Conservation (phyloP, 2,888 invertebrate species). For the Parnassius smintheus region DNA sequence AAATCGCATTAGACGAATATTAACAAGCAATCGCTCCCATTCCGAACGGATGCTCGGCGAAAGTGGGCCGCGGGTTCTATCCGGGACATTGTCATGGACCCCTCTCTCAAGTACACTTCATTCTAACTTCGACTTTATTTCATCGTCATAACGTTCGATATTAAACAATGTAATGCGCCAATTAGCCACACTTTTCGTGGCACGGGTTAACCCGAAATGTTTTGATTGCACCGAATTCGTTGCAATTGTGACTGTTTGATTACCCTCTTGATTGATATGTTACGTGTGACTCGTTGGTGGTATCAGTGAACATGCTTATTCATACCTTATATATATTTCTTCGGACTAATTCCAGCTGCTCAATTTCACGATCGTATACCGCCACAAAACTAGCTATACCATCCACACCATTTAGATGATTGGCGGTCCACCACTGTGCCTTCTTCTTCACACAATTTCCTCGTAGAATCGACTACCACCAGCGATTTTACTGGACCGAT, state of each 20-base stretch:
- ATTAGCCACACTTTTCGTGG: constrained; percentile 34
- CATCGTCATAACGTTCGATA: neutral
- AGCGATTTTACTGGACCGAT: too few relatives aligned
- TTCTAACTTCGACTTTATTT: constrained; percentile 3
- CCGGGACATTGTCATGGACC: constrained; percentile 33
- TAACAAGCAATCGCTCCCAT: constrained; percentile 52
- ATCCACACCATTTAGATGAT: too few relatives aligned
- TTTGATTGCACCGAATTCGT: constrained; percentile 34
- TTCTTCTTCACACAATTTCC: too few relatives aligned
- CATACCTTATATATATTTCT: neutral
- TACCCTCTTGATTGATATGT: constrained; percentile 9
- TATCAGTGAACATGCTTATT: constrained; percentile 1
- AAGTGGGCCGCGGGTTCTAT: constrained; percentile 49
- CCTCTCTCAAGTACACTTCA: neutral
- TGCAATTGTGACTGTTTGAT: constrained; percentile 33
- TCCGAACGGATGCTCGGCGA: constrained; percentile 54
- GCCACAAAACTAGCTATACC: too few relatives aligned
- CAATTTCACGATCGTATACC: too few relatives aligned
- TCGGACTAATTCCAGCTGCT: neutral
- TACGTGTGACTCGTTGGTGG: constrained; percentile 14
- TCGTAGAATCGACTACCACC: too few relatives aligned
- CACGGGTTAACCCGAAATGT: constrained; percentile 36
- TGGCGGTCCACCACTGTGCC: too few relatives aligned
- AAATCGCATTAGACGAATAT: constrained; percentile 58
- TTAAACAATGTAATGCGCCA: neutral